These are phyloP conservation scores for Laspeyria flexula DNA, from an alignment of 2,888 invertebrate species.

Conservation along the genomic window DNA sequence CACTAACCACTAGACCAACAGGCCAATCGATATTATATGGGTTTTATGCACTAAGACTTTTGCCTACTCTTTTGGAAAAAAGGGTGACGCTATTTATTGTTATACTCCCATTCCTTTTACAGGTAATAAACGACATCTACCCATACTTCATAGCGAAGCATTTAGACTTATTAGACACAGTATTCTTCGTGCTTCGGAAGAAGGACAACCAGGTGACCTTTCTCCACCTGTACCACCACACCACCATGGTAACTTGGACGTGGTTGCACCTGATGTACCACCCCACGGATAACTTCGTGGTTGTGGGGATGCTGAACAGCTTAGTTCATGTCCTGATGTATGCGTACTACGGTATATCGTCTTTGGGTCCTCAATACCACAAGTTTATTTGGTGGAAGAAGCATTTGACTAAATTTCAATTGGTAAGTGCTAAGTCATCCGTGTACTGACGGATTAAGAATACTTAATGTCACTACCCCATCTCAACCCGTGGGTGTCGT, in stretches of 20 bases:
- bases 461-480: too few relatives aligned
- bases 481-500: too few relatives aligned
- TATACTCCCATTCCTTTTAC: conserved; percentile 44
- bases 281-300: conserved; percentile 91
- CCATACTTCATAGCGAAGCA: conserved; percentile 93
- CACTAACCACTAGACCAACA: too few relatives aligned
- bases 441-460: background rate
- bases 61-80: too few relatives aligned
- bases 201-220: conserved; percentile 92
- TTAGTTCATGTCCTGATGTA: conserved; percentile 94
- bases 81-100: too few relatives aligned
- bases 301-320: conserved; percentile 91
- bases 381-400: conserved; percentile 96
- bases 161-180: conserved; percentile 91
- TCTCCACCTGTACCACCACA: conserved; percentile 95
- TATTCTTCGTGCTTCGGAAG: conserved; percentile 96
- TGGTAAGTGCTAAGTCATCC: conserved; percentile 81
- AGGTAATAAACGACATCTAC: conserved; percentile 79
- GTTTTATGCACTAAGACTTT: too few relatives aligned
- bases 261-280: conserved; percentile 92
- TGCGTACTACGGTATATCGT: conserved; percentile 91
- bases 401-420: conserved; percentile 92
- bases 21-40: too few relatives aligned
- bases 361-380: conserved; percentile 90
- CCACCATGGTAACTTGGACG: conserved; percentile 90